Percentiles rank a stretch among this genome's conserved stretches.
Conservation (phyloP, 2,113 vertebrate genomes). For the Melanotaenia duboulayi region DNA sequence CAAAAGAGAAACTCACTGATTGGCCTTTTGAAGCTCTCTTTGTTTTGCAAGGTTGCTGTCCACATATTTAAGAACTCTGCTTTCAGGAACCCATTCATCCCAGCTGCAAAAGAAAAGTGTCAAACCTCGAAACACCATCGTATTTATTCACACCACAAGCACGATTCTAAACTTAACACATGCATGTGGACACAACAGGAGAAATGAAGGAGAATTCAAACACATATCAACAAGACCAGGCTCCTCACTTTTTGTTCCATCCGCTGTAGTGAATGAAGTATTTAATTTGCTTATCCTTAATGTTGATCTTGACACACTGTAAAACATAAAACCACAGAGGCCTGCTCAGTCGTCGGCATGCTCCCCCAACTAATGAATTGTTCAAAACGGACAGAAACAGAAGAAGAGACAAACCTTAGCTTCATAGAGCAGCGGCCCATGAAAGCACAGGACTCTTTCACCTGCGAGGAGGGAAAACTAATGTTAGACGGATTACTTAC, state of each 20-base stretch:
- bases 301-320: slow-evolving; percentile 97
- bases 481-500: not conserved
- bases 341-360: slow-evolving; percentile 3
- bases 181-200: not conserved
- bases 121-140: slow-evolving; percentile 3
- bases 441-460: slow-evolving; percentile 98
- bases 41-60: slow-evolving; percentile 99
- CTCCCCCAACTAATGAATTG: not conserved
- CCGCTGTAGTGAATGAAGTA: slow-evolving; percentile 99
- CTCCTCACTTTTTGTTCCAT: slow-evolving; percentile 99
- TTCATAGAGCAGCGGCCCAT: slow-evolving; percentile 98
- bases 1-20: slow-evolving; percentile 88
- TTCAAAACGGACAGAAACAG: not conserved
- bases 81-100: slow-evolving; percentile 99
- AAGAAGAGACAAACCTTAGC: slow-evolving; percentile 88
- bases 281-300: slow-evolving; percentile 99
- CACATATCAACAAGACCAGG: not conserved
- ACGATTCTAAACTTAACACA: not conserved
- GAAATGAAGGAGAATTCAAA: not conserved
- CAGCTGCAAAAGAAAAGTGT: slow-evolving; percentile 82
- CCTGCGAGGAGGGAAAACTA: slow-evolving; percentile 79
- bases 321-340: slow-evolving; percentile 59
- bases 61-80: slow-evolving; percentile 99
- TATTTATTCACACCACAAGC: not conserved
- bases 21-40: slow-evolving; percentile 99